Evolutionary conservation across 2,888 invertebrate genomes (phyloP).

Genomic region (Papilio elwesi): DNA sequence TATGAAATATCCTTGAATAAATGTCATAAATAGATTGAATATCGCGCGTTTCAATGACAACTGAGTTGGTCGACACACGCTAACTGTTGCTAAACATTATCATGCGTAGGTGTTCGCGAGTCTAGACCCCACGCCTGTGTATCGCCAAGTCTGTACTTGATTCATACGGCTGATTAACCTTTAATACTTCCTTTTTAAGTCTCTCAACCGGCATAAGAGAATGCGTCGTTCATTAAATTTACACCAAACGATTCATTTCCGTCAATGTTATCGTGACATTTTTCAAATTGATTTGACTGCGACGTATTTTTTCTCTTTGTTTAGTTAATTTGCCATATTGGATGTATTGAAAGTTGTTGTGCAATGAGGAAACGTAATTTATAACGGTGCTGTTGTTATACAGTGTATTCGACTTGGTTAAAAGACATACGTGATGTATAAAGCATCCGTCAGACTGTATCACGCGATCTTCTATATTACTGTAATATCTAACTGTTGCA

Average conservation of each 20-base stretch:
- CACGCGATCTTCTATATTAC: slow-evolving; percentile 66
- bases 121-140: slow-evolving; percentile 33
- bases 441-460: slow-evolving; percentile 56
- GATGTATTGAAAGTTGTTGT: slow-evolving; percentile 46
- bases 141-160: slow-evolving; percentile 22
- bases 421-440: slow-evolving; percentile 48
- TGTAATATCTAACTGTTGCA: slow-evolving; percentile 71
- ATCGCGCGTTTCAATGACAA: slow-evolving; percentile 30
- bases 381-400: slow-evolving; percentile 40
- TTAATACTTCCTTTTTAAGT: slow-evolving; percentile 30
- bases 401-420: slow-evolving; percentile 35
- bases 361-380: slow-evolving; percentile 53
- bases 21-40: slow-evolving; percentile 21
- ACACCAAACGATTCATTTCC: slow-evolving; percentile 21
- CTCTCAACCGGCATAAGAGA: slow-evolving; percentile 5
- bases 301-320: neutral
- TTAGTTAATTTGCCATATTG: slow-evolving; percentile 12
- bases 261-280: slow-evolving; percentile 30
- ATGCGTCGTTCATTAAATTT: slow-evolving; percentile 8
- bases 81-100: slow-evolving; percentile 31
- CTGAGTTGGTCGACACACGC: slow-evolving; percentile 18
- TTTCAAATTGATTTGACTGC: slow-evolving; percentile 22
- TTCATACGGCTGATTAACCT: slow-evolving; percentile 20
- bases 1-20: neutral
- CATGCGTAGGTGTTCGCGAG: slow-evolving; percentile 17